Base-by-base conservation (phyloP, 2,797 vertebrate species). In the Manis crassicaudata region DNA sequence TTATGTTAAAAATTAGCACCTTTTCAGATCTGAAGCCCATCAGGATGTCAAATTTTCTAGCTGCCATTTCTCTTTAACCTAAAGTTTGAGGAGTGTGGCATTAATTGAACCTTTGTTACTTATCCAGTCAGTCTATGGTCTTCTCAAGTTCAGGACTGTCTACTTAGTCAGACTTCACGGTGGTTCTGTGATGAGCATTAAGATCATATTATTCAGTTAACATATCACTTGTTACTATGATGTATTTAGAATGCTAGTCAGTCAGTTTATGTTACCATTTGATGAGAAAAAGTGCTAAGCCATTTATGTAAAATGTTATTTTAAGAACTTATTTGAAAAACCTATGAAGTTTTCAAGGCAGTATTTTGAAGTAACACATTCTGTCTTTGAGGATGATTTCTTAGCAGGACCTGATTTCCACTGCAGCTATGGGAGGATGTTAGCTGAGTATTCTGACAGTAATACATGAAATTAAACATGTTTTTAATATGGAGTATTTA, bases 41-140 rank as follows among this genome's bases (percentile, higher is more conserved):
- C 40, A 86, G 58, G 8, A 73, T 88, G 37, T 73, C 20, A 54
- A 23, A 27, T 96, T 95, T 70, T 93, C 77, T 76, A 80, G 67
- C 17, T 93, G 73, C 62, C 46, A 58, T 63, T 67, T 94, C n/a
- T 90, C 20, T 91, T 96, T 84, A 90, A 87, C 21, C 35, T 91
- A 70, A 73, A 68, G 21, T 85, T 29, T 75, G 52, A 87, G 54
- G 56, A 96, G 21, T 37, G 7, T 92, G 79, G 79, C 60, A 56
- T 56, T 97, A 92, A 96, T 95, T 94, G 89, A 90, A 73, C 23
- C 16, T 81, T 87, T 92, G 54, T 93, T 96, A 91, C 77, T 96
- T 95, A 94, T 88, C 20, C 54, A 73, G 35, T 95, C 80, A 88
- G 20, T 91, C 56, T 54, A 62, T 27, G 75, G 43, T 35, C 25